phyloP scores from a whole-genome alignment of 1,140 invertebrate species.

The Bacillus rossius region DNA sequence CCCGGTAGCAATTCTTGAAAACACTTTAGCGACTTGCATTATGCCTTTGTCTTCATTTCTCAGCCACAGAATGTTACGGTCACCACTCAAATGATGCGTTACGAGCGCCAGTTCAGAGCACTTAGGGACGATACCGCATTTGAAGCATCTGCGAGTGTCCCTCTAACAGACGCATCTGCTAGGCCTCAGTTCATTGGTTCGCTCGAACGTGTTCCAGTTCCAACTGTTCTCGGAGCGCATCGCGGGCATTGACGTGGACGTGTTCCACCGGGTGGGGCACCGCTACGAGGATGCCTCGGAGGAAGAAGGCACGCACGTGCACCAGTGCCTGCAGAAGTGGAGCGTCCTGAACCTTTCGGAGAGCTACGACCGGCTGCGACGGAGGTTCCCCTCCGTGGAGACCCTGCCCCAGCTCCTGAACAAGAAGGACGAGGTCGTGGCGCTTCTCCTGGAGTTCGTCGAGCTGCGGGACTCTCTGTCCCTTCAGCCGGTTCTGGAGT shows the following conservation, averaged over 20 bases:
- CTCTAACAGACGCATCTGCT: constrained; percentile 20
- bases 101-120: too few species aligned
- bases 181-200: constrained; percentile 39
- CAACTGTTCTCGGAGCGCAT: constrained; percentile 80
- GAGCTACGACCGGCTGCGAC: constrained; percentile 68
- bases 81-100: too few species aligned
- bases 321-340: constrained; percentile 82
- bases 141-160: constrained; percentile 10
- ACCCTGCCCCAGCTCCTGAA: constrained; percentile 75
- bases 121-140: too few species aligned
- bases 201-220: too few species aligned
- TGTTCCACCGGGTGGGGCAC: constrained; percentile 70
- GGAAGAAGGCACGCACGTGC: constrained; percentile 68
- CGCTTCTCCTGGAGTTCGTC: constrained; percentile 64
- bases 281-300: constrained; percentile 58
- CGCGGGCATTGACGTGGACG: constrained; percentile 72
- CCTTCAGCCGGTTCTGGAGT: constrained; percentile 77
- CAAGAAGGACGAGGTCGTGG: constrained; percentile 68
- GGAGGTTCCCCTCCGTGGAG: constrained; percentile 61
- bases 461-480: constrained; percentile 61
- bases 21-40: too few species aligned
- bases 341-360: constrained; percentile 76
- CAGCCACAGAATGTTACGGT: too few species aligned
- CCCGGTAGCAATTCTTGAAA: too few species aligned
- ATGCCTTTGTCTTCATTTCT: too few species aligned